Evolutionary conservation across 2,888 invertebrate genomes (phyloP).

Genomic region (Orthonevra nobilis): DNA sequence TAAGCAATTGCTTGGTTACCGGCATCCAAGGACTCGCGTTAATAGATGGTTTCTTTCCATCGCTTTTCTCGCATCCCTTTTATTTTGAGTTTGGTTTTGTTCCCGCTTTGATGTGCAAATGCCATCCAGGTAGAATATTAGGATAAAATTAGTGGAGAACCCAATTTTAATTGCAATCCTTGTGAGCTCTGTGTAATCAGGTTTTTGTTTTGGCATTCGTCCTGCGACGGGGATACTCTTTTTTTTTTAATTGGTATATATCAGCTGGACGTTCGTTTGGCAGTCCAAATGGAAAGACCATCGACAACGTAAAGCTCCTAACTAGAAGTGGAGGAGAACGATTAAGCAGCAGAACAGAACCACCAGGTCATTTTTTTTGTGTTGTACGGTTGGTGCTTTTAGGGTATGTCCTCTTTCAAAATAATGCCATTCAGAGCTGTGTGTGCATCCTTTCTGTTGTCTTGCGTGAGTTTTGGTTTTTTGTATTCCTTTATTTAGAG

Average conservation of each 20-base stretch:
- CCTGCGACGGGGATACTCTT: constrained; percentile 17
- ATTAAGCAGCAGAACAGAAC: constrained; percentile 48
- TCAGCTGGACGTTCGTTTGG: background rate
- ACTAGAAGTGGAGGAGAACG: constrained; percentile 44
- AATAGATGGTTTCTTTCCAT: background rate
- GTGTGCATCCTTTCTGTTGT: constrained; percentile 20
- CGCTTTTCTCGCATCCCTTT: background rate
- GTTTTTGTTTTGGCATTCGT: too few relatives aligned
- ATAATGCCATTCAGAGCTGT: constrained; percentile 20
- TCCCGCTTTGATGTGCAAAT: too few relatives aligned
- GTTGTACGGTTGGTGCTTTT: background rate
- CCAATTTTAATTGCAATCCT: constrained; percentile 58
- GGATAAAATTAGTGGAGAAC: constrained; percentile 36
- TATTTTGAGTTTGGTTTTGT: too few relatives aligned
- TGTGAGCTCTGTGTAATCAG: constrained; percentile 11
- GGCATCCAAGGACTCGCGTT: too few relatives aligned
- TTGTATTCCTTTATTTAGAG: constrained; percentile 39
- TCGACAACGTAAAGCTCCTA: constrained; percentile 22
- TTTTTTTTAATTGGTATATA: constrained; percentile 50
- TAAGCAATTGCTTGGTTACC: too few relatives aligned
- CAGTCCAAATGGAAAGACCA: constrained; percentile 21
- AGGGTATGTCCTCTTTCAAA: constrained; percentile 6
- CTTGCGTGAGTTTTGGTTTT: constrained; percentile 37
- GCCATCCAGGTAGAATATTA: constrained; percentile 39
- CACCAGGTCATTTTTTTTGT: background rate